Percentiles rank a stretch among this genome's conserved stretches.
Evolutionary conservation across 2,888 invertebrate genomes (phyloP).

Genomic region (Alcis repandata): DNA sequence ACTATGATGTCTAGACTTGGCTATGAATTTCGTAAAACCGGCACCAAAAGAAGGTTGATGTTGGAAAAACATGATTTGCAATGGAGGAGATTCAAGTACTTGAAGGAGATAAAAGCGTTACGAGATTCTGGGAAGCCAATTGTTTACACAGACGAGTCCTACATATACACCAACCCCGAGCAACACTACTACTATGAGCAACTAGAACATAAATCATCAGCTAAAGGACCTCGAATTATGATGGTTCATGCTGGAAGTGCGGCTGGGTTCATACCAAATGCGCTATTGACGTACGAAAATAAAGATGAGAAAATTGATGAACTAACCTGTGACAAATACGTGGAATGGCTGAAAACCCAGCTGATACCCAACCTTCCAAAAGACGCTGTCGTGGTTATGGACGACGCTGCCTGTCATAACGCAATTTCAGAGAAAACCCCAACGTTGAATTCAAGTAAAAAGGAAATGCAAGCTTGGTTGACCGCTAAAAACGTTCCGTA

Average conservation of each 20-base stretch:
- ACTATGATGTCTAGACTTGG: constrained; percentile 16
- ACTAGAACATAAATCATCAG: not conserved
- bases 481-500: not conserved
- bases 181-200: constrained; percentile 13
- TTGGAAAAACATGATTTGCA: constrained; percentile 26
- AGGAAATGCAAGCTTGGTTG: constrained; percentile 9
- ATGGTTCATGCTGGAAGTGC: constrained; percentile 12
- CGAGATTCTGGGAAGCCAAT: constrained; percentile 25
- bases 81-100: constrained; percentile 12
- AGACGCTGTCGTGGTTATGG: constrained; percentile 1
- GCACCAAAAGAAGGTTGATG: constrained; percentile 15
- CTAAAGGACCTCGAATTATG: constrained; percentile 4
- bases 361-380: constrained; percentile 10
- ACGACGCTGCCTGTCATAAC: constrained; percentile 9
- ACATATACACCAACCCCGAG: constrained; percentile 20
- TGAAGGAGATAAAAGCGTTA: constrained; percentile 20
- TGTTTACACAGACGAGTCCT: constrained; percentile 21
- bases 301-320: not conserved
- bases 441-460: not conserved
- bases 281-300: constrained; percentile 4
- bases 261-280: constrained; percentile 7
- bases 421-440: not conserved
- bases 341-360: constrained; percentile 3
- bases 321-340: not conserved
- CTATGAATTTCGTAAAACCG: constrained; percentile 17